Base-by-base conservation (phyloP, 2,888 invertebrate genomes). In the Fragum sueziense region DNA sequence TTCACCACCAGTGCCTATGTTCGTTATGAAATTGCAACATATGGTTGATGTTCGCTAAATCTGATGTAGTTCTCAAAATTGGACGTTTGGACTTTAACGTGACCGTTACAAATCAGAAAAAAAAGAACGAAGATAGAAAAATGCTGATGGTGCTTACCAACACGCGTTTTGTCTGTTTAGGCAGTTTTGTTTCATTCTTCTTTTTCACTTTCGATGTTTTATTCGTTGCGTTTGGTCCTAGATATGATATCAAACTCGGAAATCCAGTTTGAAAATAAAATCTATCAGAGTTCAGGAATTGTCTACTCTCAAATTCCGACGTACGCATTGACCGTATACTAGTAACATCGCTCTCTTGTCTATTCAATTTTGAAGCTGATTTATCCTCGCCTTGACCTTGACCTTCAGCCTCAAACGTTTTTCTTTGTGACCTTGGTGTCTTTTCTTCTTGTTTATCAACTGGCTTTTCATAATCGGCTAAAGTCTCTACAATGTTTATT, bases 251-350 rank as follows among this genome's bases (percentile, higher is more conserved):
- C 33, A 81, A 67, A 52, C 80, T 81, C 4, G 80, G 80, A 52
- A 81, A 81, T 41, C 37, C 77, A 9, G 80, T 77, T 33, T 57
- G 70, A 51, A 74, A 51, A 57, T 77, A 81, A 33, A 72, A 68
- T 20, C 52, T 34, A 1, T 70, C 69, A 27, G 61, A 54, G 14
- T 72, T 22, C 11, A 75, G 62, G 7, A 62, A 34, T 22, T 79
- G 27, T 33, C 11, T 54, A 1, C 22, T 34, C 54, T 70, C 70
- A 34, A 70, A 54, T 3, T 69, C 69, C 11, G 52, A 52, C 52
- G 51, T 33, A 20, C 31, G 11, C 22, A 25, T 25, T 27, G 51
- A 52, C 25, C 17, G 11, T 27, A 27, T 2, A 51, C 52, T 52
- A 7, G 25, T 31, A 27, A 33, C 6, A 14, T 69, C 69, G 33